A percentile compares a stretch with the other conserved stretches of the same genome.
Conservation (phyloP, 2,113 vertebrate species). For the Scalopus aquaticus region DNA sequence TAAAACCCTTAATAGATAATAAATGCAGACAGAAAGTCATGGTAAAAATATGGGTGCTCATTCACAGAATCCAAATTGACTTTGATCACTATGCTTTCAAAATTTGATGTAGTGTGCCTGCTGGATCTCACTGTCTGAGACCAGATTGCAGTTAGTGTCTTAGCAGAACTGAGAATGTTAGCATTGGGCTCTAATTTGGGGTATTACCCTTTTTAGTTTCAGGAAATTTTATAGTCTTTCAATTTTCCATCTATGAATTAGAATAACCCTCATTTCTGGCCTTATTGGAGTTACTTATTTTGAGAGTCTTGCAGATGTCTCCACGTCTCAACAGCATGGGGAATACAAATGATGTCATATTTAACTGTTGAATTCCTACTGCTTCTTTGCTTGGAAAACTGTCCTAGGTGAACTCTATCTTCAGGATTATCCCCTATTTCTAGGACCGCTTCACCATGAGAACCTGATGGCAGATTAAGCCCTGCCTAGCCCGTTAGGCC, state of each 20-base stretch:
- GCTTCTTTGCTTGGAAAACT: not conserved
- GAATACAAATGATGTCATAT: not conserved
- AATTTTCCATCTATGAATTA: slow-evolving; percentile 35
- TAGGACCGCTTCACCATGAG: not conserved
- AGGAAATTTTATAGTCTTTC: slow-evolving; percentile 8
- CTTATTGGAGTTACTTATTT: slow-evolving; percentile 20
- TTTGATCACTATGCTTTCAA: slow-evolving; percentile 2
- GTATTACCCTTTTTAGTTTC: slow-evolving; percentile 1
- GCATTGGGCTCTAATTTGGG: not conserved
- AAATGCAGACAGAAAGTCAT: slow-evolving; percentile 50
- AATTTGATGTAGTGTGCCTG: not conserved
- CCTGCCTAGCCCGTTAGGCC: not conserved
- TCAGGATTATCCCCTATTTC: not conserved
- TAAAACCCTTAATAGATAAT: slow-evolving; percentile 66
- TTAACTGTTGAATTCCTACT: not conserved
- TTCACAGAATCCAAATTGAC: slow-evolving; percentile 47
- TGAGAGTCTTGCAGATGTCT: not conserved
- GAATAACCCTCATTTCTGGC: slow-evolving; percentile 12
- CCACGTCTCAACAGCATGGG: not conserved
- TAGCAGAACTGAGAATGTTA: not conserved
- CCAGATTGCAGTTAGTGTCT: not conserved
- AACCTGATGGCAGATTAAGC: not conserved
- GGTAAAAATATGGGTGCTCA: slow-evolving; percentile 28
- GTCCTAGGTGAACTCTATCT: not conserved
- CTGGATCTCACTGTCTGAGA: not conserved